Conservation (phyloP, 2,888 invertebrate species). For the Alviniconcha strummeri region DNA sequence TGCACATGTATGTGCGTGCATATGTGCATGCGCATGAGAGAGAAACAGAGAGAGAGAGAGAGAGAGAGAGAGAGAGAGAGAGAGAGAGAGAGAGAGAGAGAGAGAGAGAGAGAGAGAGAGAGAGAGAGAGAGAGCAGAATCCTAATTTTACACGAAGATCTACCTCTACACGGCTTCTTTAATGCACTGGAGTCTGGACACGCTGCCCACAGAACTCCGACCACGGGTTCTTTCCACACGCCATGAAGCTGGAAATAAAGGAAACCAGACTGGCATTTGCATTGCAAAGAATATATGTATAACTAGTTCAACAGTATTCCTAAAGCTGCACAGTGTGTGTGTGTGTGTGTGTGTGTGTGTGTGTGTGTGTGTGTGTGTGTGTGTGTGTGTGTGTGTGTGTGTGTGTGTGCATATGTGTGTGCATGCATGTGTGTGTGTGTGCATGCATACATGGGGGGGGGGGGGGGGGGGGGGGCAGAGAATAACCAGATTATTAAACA, state of each 20-base stretch:
- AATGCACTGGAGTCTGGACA: constrained; percentile 40
- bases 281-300: no score
- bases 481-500: neutral
- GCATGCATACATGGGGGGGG: neutral
- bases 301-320: no score
- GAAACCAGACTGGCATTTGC: no score
- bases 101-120: neutral
- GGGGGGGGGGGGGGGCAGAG: neutral
- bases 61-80: neutral
- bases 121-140: no score
- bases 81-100: neutral
- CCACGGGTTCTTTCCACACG: constrained; percentile 36
- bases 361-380: neutral
- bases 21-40: no score
- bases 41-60: neutral
- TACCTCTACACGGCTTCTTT: constrained; percentile 39
- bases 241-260: constrained; percentile 33
- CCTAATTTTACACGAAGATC: no score
- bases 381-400: constrained; percentile 4
- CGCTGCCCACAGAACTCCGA: neutral
- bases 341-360: neutral
- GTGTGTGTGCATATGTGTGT: neutral
- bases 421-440: neutral
- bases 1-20: no score
- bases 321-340: neutral